Conservation (phyloP, 2,888 invertebrate genomes). For the Pollenia griseotomentosa region DNA sequence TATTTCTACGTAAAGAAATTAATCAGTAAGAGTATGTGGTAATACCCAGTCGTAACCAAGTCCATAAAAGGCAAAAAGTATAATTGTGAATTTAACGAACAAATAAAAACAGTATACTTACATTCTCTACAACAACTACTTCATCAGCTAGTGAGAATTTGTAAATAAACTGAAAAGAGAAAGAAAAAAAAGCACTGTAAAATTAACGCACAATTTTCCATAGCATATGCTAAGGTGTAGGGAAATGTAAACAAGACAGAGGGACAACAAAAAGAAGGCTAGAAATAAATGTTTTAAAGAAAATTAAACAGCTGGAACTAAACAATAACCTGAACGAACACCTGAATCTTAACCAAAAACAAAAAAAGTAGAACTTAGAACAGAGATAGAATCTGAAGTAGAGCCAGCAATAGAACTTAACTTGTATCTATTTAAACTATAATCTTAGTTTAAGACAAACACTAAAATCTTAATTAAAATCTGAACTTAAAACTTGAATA, state of each 20-base stretch:
- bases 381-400: too few species aligned
- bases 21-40: conserved; percentile 5
- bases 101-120: conserved; percentile 43
- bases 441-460: too few species aligned
- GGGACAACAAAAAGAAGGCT: not conserved
- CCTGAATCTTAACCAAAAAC: too few species aligned
- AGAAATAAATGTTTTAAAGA: too few species aligned
- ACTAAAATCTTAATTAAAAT: too few species aligned
- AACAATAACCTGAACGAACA: too few species aligned
- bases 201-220: conserved; percentile 38
- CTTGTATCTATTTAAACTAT: too few species aligned
- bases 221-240: conserved; percentile 42
- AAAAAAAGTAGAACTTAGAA: too few species aligned
- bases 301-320: too few species aligned
- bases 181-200: conserved; percentile 2
- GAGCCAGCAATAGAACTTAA: too few species aligned
- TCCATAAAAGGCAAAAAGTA: conserved; percentile 48
- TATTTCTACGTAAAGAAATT: conserved; percentile 33
- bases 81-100: conserved; percentile 62
- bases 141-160: conserved; percentile 59
- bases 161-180: conserved; percentile 50
- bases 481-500: too few species aligned
- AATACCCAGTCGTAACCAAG: conserved; percentile 1
- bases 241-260: not conserved
- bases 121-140: conserved; percentile 19